Evolutionary conservation across 2,888 invertebrate genomes (phyloP).

Genomic region (Tenthredo amoena): DNA sequence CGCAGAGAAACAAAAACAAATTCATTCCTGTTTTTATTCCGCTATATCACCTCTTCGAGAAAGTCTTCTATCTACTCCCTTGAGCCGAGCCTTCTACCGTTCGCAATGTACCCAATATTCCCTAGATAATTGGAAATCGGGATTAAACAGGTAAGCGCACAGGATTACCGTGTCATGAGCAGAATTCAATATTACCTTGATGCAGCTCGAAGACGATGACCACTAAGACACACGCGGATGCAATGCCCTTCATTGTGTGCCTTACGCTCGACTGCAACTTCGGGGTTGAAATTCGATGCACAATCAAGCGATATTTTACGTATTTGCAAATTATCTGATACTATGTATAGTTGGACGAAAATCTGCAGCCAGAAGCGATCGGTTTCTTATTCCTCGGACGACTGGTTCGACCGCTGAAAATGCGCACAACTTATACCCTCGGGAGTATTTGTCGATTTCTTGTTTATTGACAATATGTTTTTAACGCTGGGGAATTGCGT

Average conservation of each 20-base stretch:
- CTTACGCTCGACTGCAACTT: background rate
- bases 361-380: background rate
- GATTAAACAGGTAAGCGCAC: background rate
- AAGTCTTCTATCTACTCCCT: background rate
- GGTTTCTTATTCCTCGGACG: background rate
- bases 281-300: background rate
- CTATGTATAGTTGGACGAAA: background rate
- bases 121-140: background rate
- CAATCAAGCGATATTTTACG: background rate
- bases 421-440: background rate
- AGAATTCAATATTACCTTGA: background rate
- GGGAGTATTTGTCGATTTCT: background rate
- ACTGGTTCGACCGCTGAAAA: constrained; percentile 2
- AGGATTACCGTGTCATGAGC: background rate
- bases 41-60: background rate
- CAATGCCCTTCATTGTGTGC: background rate
- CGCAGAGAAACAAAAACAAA: background rate
- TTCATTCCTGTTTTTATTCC: background rate
- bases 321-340: background rate
- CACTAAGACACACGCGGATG: background rate
- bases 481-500: background rate
- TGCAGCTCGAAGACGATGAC: background rate
- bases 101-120: background rate
- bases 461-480: background rate
- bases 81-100: background rate